Conservation (phyloP, 2,113 vertebrate genomes). For the Esox niger region DNA sequence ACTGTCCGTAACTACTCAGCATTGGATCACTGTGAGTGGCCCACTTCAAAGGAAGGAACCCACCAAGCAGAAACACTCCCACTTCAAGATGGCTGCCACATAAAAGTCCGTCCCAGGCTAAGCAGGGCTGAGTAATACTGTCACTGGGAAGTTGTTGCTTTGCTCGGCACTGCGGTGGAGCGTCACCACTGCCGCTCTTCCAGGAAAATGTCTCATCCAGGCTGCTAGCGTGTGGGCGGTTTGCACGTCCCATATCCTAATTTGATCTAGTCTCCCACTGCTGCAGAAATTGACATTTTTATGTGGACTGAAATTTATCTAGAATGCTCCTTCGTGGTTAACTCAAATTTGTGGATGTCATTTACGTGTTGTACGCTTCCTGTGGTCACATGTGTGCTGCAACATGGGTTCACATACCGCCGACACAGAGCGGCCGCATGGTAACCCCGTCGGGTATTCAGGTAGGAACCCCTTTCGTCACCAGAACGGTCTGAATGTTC, state of each 20-base stretch:
- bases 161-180: neutral
- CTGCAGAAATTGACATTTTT: neutral
- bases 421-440: too few relatives aligned
- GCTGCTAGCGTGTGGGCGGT: neutral
- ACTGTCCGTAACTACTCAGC: too few relatives aligned
- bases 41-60: slow-evolving; percentile 5
- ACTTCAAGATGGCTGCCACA: slow-evolving; percentile 12
- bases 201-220: neutral
- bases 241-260: too few relatives aligned
- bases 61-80: neutral
- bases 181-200: neutral
- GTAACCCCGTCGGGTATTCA: too few relatives aligned
- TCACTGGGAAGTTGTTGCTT: neutral
- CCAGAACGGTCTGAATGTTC: too few relatives aligned
- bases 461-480: too few relatives aligned
- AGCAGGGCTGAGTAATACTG: slow-evolving; percentile 21
- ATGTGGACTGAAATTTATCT: neutral
- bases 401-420: too few relatives aligned
- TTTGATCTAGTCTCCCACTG: neutral
- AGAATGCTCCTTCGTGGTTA: too few relatives aligned
- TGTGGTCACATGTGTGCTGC: too few relatives aligned
- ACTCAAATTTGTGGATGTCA: too few relatives aligned
- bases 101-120: slow-evolving; percentile 24
- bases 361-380: too few relatives aligned
- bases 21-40: slow-evolving; percentile 12